Percentiles rank a stretch among this genome's conserved stretches.
Evolutionary conservation across 1,140 invertebrate species (phyloP).

Genomic region (Trypoxylus dichotomus): DNA sequence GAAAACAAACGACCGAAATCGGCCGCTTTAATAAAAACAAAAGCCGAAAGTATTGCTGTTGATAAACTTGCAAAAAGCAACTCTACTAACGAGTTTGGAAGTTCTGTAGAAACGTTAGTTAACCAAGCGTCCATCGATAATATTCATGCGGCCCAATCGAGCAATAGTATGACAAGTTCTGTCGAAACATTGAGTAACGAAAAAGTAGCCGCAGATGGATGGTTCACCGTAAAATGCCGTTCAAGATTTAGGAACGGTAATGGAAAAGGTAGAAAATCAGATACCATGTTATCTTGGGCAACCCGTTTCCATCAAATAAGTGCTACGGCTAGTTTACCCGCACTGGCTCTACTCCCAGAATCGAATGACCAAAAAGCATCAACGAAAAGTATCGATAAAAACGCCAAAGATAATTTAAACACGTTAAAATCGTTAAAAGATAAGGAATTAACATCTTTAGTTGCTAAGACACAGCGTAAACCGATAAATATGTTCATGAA

Average conservation of each 20-base stretch:
- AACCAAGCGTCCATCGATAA: slow-evolving; percentile 58
- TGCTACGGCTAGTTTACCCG: slow-evolving; percentile 66
- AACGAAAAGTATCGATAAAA: slow-evolving; percentile 48
- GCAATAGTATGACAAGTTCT: slow-evolving; percentile 63
- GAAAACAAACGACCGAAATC: slow-evolving; percentile 10
- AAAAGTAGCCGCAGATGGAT: slow-evolving; percentile 62
- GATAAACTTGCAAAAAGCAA: neutral
- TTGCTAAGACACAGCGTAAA: slow-evolving; percentile 4
- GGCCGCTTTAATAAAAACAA: neutral
- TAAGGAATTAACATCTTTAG: slow-evolving; percentile 27
- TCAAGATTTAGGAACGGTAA: slow-evolving; percentile 54
- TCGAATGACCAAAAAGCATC: slow-evolving; percentile 42
- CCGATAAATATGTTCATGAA: slow-evolving; percentile 37
- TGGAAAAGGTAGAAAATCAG: slow-evolving; percentile 47
- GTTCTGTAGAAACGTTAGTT: slow-evolving; percentile 60
- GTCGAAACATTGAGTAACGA: slow-evolving; percentile 58
- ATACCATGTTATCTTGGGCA: slow-evolving; percentile 60
- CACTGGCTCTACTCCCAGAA: slow-evolving; percentile 58
- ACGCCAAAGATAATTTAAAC: slow-evolving; percentile 52
- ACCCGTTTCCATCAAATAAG: slow-evolving; percentile 69
- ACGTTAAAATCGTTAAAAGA: slow-evolving; percentile 59
- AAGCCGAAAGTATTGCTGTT: neutral
- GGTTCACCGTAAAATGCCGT: slow-evolving; percentile 67
- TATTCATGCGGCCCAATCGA: slow-evolving; percentile 53
- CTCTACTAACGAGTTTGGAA: slow-evolving; percentile 47